Percentiles rank a stretch among this genome's conserved stretches.
Conservation (phyloP, 2,888 invertebrate genomes). For the Oxyscelio sp. region DNA sequence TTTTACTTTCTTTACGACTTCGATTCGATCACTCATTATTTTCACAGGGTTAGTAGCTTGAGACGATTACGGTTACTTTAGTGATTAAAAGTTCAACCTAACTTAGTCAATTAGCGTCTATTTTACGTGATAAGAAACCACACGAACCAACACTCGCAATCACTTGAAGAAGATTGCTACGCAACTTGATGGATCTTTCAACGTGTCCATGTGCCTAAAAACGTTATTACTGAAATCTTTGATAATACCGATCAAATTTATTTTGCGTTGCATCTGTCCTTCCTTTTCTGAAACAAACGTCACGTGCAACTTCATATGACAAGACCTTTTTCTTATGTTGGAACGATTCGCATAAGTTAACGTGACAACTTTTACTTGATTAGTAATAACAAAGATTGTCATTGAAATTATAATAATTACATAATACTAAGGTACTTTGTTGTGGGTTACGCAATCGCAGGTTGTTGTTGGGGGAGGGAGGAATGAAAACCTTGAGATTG, state of each 20-base stretch:
- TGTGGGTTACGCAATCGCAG: conserved; percentile 17
- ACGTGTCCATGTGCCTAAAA: not conserved
- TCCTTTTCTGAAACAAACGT: conserved; percentile 20
- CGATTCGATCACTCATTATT: too few species aligned
- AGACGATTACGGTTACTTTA: too few species aligned
- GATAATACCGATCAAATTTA: conserved; percentile 7
- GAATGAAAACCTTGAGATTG: conserved; percentile 15
- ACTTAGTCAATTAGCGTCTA: too few species aligned
- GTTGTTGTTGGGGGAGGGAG: not conserved
- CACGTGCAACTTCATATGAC: conserved; percentile 5
- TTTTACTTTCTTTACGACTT: too few species aligned
- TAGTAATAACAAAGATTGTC: conserved; percentile 30
- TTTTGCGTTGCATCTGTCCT: conserved; percentile 7
- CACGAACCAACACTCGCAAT: too few species aligned
- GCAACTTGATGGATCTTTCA: too few species aligned
- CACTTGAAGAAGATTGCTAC: too few species aligned
- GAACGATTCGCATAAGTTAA: conserved; percentile 26
- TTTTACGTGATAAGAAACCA: too few species aligned
- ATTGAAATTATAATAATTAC: conserved; percentile 34
- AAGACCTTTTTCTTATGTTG: conserved; percentile 31
- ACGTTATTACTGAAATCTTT: conserved; percentile 4
- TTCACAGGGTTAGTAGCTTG: too few species aligned
- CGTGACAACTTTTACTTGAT: conserved; percentile 22
- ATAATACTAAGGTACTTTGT: conserved; percentile 28
- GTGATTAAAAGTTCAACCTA: too few species aligned